phyloP scores from a whole-genome alignment of 2,113 vertebrate species.

The Orycteropus afer region DNA sequence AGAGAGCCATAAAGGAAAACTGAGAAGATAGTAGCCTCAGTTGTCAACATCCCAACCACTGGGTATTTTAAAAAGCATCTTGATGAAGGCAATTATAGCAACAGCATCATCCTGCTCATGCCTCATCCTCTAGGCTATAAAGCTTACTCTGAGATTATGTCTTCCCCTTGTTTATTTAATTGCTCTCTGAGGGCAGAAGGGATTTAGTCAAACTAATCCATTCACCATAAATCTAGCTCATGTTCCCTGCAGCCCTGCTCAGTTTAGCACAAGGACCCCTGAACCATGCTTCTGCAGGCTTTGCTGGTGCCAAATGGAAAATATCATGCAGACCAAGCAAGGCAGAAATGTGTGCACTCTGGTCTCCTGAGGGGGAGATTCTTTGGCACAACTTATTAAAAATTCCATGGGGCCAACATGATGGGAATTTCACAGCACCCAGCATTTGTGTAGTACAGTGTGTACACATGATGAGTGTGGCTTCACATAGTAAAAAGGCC shows the following conservation, averaged over 20 bases:
- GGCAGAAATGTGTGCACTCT: fast-evolving
- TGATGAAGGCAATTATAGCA: not conserved
- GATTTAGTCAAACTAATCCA: not conserved
- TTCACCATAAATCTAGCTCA: not conserved
- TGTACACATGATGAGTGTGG: not conserved
- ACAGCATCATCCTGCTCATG: not conserved
- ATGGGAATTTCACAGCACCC: not conserved
- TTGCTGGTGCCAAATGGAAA: not conserved
- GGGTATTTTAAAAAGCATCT: not conserved
- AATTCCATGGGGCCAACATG: not conserved
- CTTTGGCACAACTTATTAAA: not conserved
- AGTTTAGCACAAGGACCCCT: not conserved
- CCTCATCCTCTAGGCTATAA: not conserved
- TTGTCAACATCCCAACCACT: not conserved
- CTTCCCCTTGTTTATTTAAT: conserved; percentile 21
- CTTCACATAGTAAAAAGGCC: not conserved
- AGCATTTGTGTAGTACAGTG: not conserved
- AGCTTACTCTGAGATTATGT: not conserved
- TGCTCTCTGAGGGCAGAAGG: not conserved
- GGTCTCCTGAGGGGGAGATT: not conserved
- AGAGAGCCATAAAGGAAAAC: conserved; percentile 33
- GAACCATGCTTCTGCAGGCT: not conserved
- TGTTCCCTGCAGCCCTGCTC: not conserved
- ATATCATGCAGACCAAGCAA: not conserved
- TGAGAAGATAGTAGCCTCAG: not conserved